Conservation (phyloP, 1,140 invertebrate genomes). For the Platyura marginata region DNA sequence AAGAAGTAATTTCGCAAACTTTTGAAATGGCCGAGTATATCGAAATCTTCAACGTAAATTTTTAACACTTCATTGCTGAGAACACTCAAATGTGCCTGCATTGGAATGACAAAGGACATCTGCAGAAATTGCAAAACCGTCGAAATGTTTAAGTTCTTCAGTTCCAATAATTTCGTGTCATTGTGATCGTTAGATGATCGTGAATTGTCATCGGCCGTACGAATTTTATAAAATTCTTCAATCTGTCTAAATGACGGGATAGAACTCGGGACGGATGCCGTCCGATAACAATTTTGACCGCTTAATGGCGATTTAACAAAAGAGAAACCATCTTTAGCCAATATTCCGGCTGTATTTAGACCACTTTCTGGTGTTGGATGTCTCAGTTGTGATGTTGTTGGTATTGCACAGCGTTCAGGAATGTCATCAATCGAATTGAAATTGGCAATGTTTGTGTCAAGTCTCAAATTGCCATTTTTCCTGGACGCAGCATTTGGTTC, state of each 20-base stretch:
- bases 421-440: background rate
- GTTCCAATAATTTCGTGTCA: background rate
- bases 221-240: too few relatives aligned
- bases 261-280: background rate
- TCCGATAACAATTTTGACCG: background rate
- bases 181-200: background rate
- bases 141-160: constrained; percentile 27
- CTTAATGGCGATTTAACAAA: background rate
- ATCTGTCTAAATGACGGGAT: too few relatives aligned
- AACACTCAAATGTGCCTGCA: constrained; percentile 43
- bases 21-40: constrained; percentile 45
- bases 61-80: constrained; percentile 51
- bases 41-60: constrained; percentile 42
- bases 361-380: constrained; percentile 7
- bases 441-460: background rate
- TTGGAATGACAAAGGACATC: constrained; percentile 43
- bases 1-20: constrained; percentile 56
- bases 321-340: background rate
- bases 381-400: too few relatives aligned
- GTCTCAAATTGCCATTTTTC: background rate
- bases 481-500: background rate
- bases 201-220: too few relatives aligned
- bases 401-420: background rate
- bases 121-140: constrained; percentile 40
- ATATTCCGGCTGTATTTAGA: constrained; percentile 4